Evolutionary conservation across 2,113 vertebrate species (phyloP), one percentile per base, ranked within the genome.

Genomic region (Ia io): DNA sequence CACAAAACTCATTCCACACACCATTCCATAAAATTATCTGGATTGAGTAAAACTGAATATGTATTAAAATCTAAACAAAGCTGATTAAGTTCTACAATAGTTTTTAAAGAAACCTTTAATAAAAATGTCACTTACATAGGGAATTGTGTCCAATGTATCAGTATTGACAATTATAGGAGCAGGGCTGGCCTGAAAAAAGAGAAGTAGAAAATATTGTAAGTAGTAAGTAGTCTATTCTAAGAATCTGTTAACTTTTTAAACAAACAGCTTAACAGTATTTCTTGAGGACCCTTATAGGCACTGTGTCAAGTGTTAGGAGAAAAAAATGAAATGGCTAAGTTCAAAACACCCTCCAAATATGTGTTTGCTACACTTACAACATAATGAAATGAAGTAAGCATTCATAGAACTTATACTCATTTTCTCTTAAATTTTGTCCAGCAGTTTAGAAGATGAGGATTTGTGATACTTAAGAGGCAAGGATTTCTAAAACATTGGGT

Each of bases 161-260:
- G 99, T 99, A 98, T 99, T 99, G 98, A 99, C 99, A 97, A 99
- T 99, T 97, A 99, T 99, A 92, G 99, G 99, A 95, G 99, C 99
- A 96, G 99, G 99, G 83, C 99, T 99, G 92, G 99, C 99, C 99
- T 99, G 96, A 35, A 18, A 65, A 86, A 80, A 69, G 18, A 95
- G 84, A 16, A 88, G 53, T 3, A 89, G 2, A 74, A 40, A 89
- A n/a, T n/a, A 0, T 47, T 12, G 82, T 94, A 88, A 92, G 51
- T 71, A 94, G 67, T n/a, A 44, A 96, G 96, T 42, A 42, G 6
- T 89, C 0, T 77, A 59, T 70, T 93, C 25, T 69, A 61, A 95
- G 47, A 92, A 42, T 65, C 35, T n/a, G 4, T 91, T 91, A 73
- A 51, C 2, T 32, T 83, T 59, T 82, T 95, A 84, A 83, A 96